phyloP scores from a whole-genome alignment of 2,888 invertebrate species.

The Trachelus tabidus region DNA sequence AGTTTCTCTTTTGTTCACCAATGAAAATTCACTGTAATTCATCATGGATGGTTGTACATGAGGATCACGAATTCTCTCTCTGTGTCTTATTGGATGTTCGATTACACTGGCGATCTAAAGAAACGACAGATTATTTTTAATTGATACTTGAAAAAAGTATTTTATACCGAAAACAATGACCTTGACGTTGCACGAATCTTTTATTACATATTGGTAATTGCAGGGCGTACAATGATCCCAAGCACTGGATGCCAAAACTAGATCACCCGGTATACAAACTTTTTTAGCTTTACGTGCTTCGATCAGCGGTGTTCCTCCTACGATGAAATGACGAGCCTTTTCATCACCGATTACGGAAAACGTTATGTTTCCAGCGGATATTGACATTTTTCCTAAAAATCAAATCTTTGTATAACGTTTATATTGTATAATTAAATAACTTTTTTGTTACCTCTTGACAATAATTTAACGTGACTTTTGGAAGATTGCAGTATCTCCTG shows the following conservation, averaged over 20 bases:
- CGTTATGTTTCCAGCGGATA: constrained; percentile 71
- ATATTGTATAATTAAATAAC: neutral
- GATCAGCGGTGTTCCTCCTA: constrained; percentile 69
- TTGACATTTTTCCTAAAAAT: constrained; percentile 68
- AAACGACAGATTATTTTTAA: constrained; percentile 65
- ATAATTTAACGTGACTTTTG: constrained; percentile 68
- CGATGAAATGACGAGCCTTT: constrained; percentile 69
- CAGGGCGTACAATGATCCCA: constrained; percentile 71
- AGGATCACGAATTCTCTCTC: neutral
- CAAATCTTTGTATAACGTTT: neutral
- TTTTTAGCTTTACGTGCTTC: constrained; percentile 70
- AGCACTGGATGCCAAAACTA: constrained; percentile 69
- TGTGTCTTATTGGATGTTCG: neutral
- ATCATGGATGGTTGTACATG: neutral
- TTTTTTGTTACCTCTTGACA: constrained; percentile 48
- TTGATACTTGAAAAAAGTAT: constrained; percentile 63
- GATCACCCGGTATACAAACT: constrained; percentile 69
- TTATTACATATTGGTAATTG: constrained; percentile 65
- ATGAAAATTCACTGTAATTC: neutral
- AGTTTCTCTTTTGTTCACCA: neutral
- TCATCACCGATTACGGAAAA: constrained; percentile 71
- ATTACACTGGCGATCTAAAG: constrained; percentile 36
- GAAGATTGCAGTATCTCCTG: constrained; percentile 66
- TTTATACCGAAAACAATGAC: constrained; percentile 58
- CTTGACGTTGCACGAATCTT: constrained; percentile 65